Evolutionary conservation across 2,797 vertebrate species (phyloP).

Genomic region (Rhabdomys pumilio): DNA sequence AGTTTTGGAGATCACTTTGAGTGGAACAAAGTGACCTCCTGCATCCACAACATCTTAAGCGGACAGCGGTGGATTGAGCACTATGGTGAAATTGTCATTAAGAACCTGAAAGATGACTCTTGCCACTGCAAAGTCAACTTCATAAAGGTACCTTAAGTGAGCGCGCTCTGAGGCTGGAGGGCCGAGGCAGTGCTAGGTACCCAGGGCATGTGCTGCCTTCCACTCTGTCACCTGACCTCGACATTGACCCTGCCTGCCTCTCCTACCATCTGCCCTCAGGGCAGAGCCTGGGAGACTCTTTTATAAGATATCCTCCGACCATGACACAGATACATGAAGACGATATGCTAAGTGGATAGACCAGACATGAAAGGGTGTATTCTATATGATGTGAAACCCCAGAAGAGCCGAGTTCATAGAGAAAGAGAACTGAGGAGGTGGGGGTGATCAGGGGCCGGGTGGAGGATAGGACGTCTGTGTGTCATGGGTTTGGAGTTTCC

Average conservation of each 20-base stretch:
- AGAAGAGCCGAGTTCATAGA: background rate
- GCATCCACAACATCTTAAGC: conserved; percentile 98
- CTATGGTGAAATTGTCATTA: conserved; percentile 98
- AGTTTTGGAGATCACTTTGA: conserved; percentile 96
- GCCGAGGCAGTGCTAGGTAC: background rate
- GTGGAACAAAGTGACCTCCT: conserved; percentile 99
- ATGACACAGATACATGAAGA: background rate
- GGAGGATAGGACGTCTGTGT: background rate
- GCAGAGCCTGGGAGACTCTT: background rate
- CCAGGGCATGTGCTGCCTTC: background rate
- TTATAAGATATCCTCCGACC: background rate
- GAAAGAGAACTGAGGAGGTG: background rate
- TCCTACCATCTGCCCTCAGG: background rate
- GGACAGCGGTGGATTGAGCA: conserved; percentile 99
- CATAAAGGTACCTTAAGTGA: conserved; percentile 92
- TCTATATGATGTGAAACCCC: rapidly evolving
- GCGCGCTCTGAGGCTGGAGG: background rate
- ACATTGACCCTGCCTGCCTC: background rate
- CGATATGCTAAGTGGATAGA: background rate
- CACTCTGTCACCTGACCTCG: background rate
- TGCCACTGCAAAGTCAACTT: conserved; percentile 98
- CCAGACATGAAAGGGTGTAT: background rate
- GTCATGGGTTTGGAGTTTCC: background rate
- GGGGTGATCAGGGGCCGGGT: background rate
- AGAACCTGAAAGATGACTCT: conserved; percentile 93